Evolutionary conservation across 2,888 invertebrate genomes (phyloP).

Genomic region (Eristalis arbustorum): DNA sequence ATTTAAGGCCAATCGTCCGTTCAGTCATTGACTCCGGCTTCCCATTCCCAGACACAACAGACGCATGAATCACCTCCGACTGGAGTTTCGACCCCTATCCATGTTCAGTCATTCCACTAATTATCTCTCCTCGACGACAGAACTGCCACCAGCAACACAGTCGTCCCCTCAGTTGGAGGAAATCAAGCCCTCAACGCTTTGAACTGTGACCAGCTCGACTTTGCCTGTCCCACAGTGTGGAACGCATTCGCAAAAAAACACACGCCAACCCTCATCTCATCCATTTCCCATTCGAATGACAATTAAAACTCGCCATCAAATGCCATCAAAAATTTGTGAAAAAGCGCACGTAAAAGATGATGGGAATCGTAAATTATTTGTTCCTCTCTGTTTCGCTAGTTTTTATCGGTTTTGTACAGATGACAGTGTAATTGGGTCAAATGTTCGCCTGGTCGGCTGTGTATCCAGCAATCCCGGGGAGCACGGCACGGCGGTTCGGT

Average conservation of each 20-base stretch:
- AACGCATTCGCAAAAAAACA: background rate
- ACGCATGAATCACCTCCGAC: background rate
- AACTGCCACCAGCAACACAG: background rate
- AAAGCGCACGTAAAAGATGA: background rate
- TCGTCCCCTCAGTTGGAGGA: background rate
- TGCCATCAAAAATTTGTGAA: background rate
- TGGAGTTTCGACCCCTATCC: background rate
- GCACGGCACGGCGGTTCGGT: background rate
- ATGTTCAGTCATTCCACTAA: background rate
- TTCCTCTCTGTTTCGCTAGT: background rate
- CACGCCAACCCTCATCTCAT: background rate
- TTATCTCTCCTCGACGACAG: background rate
- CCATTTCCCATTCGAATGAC: background rate
- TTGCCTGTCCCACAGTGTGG: background rate
- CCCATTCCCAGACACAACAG: background rate
- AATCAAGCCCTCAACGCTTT: background rate
- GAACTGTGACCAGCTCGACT: background rate
- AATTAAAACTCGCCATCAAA: background rate
- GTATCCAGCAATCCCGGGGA: background rate
- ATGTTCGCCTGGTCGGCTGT: background rate
- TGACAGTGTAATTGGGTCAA: slow-evolving; percentile 10
- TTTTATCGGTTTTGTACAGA: slow-evolving; percentile 5
- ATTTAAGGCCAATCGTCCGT: background rate
- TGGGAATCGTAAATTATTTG: background rate
- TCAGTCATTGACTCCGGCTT: background rate